phyloP scores from a whole-genome alignment of 1,140 invertebrate genomes.

The Pseudobourletiella spinata region DNA sequence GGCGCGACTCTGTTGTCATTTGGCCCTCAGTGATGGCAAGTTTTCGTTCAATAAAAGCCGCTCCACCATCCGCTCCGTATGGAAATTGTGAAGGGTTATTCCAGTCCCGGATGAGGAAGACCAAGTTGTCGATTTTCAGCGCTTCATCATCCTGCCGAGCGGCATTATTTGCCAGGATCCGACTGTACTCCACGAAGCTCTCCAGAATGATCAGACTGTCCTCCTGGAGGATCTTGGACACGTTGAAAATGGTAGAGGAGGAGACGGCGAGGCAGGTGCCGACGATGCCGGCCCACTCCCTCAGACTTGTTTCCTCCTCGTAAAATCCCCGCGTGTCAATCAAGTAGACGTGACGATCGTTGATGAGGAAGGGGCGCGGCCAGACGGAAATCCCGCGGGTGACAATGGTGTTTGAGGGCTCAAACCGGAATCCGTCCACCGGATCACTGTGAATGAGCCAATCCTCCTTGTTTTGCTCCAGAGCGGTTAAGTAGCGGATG shows the following conservation, averaged over 20 bases:
- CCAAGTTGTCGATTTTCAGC: slow-evolving; percentile 18
- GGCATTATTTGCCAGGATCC: not conserved
- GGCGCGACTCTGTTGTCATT: not conserved
- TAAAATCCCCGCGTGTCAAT: slow-evolving; percentile 46
- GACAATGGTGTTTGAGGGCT: not conserved
- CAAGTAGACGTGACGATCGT: not conserved
- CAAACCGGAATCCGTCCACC: not conserved
- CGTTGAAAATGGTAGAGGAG: slow-evolving; percentile 49
- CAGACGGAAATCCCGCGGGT: not conserved
- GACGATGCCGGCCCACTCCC: slow-evolving; percentile 57
- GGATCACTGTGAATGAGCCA: not conserved
- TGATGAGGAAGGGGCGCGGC: not conserved
- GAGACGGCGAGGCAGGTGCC: slow-evolving; percentile 45
- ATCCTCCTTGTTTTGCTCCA: not conserved
- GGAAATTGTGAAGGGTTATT: slow-evolving; percentile 20
- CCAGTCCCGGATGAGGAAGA: slow-evolving; percentile 30
- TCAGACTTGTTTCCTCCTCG: slow-evolving; percentile 52
- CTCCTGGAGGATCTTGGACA: slow-evolving; percentile 49
- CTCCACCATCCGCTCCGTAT: slow-evolving; percentile 20
- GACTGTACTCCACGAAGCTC: slow-evolving; percentile 52
- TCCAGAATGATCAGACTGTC: slow-evolving; percentile 50
- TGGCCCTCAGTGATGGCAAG: slow-evolving; percentile 7
- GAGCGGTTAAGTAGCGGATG: not conserved
- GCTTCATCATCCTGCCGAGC: not conserved
- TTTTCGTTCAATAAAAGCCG: slow-evolving; percentile 9